phyloP scores from a whole-genome alignment of 2,797 vertebrate genomes.

The Paedocypris micromegethes region DNA sequence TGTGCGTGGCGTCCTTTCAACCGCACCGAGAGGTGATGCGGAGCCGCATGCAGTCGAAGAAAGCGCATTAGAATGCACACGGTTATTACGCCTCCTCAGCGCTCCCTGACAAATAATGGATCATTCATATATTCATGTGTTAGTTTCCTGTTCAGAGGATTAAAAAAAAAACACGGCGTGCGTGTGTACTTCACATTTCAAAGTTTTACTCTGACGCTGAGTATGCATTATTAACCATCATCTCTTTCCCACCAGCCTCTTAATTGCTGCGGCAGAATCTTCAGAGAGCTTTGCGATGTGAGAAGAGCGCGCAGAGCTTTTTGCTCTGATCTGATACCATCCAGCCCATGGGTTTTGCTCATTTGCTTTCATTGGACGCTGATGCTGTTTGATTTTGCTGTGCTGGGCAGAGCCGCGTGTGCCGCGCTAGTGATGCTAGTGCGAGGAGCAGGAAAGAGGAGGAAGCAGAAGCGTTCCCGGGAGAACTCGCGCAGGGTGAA shows the following conservation, averaged over 20 bases:
- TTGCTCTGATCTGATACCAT: constrained; percentile 41
- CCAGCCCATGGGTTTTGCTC: constrained; percentile 38
- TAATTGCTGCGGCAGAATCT: constrained; percentile 46
- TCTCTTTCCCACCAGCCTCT: constrained; percentile 23
- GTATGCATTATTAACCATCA: constrained; percentile 59
- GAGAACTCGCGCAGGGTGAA: constrained; percentile 13
- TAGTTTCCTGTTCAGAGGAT: constrained; percentile 32
- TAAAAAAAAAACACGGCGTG: constrained; percentile 48
- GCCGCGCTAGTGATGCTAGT: constrained; percentile 5
- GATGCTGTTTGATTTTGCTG: constrained; percentile 23
- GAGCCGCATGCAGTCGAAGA: constrained; percentile 16
- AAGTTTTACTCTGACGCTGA: constrained; percentile 33
- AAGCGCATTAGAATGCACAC: constrained; percentile 17
- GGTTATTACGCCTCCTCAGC: constrained; percentile 49
- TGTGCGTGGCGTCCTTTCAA: constrained; percentile 8
- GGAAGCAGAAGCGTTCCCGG: constrained; percentile 20
- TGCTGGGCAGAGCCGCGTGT: constrained; percentile 11
- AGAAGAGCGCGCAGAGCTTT: constrained; percentile 18
- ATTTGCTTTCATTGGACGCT: constrained; percentile 26
- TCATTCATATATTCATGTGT: constrained; percentile 42
- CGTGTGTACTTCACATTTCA: constrained; percentile 49
- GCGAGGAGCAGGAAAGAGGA: constrained; percentile 17
- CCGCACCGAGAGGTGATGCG: constrained; percentile 7
- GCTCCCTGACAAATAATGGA: constrained; percentile 39
- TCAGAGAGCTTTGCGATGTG: constrained; percentile 29